These are phyloP conservation scores for Drosophila parvula DNA, from an alignment of 1,140 invertebrate genomes.

Conservation along the genomic window DNA sequence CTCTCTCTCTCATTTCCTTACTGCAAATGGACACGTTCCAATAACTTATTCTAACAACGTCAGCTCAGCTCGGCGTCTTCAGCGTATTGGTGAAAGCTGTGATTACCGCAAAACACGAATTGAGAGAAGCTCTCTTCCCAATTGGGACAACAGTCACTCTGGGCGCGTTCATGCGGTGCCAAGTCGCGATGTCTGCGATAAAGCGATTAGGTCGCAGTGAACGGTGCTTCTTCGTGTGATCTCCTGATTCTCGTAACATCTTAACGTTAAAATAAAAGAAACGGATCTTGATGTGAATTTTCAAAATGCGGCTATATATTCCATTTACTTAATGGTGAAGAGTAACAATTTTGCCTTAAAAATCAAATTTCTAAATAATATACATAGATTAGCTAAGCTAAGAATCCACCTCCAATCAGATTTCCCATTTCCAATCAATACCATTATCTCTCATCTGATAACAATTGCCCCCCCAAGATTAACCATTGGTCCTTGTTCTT, in stretches of 20 bases:
- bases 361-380: too few relatives aligned
- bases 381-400: too few relatives aligned
- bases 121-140: slow-evolving; percentile 58
- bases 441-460: background rate
- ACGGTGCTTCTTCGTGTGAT: background rate
- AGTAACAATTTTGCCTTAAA: too few relatives aligned
- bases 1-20: slow-evolving; percentile 2
- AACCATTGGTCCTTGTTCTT: background rate
- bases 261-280: too few relatives aligned
- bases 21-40: slow-evolving; percentile 75
- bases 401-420: too few relatives aligned
- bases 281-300: background rate
- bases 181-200: slow-evolving; percentile 33
- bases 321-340: too few relatives aligned
- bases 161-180: slow-evolving; percentile 24
- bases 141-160: slow-evolving; percentile 55
- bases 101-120: slow-evolving; percentile 50
- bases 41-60: slow-evolving; percentile 79
- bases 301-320: too few relatives aligned
- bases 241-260: background rate
- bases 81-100: slow-evolving; percentile 76
- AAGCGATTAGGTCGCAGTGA: background rate
- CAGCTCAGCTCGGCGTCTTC: slow-evolving; percentile 43
- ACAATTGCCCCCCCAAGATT: slow-evolving; percentile 3
- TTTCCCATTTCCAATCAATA: background rate